phyloP scores from a whole-genome alignment of 2,113 vertebrate genomes.

The Sitta europaea region DNA sequence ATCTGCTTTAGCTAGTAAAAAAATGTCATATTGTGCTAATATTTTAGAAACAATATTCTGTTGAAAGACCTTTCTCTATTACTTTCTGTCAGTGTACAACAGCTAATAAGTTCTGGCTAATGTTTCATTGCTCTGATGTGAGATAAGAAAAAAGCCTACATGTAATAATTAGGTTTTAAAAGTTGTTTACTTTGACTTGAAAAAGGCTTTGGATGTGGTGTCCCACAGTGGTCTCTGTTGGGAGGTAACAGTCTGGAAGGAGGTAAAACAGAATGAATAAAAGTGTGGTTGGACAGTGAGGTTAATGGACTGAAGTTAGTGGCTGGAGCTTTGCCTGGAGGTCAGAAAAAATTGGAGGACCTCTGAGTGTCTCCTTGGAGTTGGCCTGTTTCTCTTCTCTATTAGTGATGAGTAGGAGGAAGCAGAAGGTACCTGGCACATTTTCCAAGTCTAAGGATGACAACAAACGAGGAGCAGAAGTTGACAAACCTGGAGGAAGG shows the following conservation, averaged over 20 bases:
- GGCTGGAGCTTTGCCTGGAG: not conserved
- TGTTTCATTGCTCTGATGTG: not conserved
- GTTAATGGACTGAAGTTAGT: not conserved
- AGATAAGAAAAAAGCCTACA: not conserved
- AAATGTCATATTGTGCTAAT: not conserved
- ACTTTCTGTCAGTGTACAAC: not conserved
- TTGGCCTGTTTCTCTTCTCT: not conserved
- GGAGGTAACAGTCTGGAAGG: not conserved
- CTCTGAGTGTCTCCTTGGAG: not conserved
- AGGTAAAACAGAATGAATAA: not conserved
- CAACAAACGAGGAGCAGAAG: fast-evolving
- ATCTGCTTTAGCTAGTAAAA: not conserved
- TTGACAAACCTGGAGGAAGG: not conserved
- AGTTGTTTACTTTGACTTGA: not conserved
- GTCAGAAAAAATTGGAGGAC: not conserved
- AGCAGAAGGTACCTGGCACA: not conserved
- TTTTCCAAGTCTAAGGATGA: not conserved
- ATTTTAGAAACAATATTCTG: not conserved
- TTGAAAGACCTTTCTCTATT: not conserved
- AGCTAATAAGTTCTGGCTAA: not conserved
- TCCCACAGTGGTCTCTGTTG: not conserved
- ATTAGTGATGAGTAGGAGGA: not conserved
- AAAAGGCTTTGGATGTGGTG: not conserved
- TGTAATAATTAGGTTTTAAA: not conserved
- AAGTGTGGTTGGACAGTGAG: fast-evolving